Percentiles rank a stretch among this genome's conserved stretches.
Evolutionary conservation across 2,797 vertebrate genomes (phyloP).

Genomic region (Etheostoma nigrum): DNA sequence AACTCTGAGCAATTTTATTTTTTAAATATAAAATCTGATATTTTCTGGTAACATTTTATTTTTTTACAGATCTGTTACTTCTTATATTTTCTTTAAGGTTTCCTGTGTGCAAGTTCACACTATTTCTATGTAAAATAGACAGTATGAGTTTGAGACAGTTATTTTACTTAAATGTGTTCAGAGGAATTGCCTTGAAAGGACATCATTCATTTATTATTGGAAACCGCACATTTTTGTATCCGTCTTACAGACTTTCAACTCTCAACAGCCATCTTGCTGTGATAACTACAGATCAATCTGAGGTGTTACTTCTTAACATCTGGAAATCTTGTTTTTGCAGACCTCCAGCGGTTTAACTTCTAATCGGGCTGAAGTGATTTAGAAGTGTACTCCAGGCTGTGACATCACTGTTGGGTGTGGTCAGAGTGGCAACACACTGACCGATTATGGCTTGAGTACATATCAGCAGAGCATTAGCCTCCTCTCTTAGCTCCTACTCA

Average conservation of each 20-base stretch:
- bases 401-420: constrained; percentile 50
- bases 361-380: constrained; percentile 34
- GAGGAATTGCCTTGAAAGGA: not conserved
- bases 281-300: not conserved
- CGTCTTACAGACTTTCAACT: not conserved
- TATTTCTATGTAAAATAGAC: not conserved
- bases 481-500: not conserved
- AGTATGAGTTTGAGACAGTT: not conserved
- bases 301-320: not conserved
- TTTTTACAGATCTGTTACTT: not conserved
- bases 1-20: not conserved
- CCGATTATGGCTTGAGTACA: constrained; percentile 56
- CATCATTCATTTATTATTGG: not conserved
- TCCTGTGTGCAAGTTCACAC: not conserved
- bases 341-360: constrained; percentile 8
- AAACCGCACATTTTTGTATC: not conserved
- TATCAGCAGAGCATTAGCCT: constrained; percentile 27
- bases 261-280: not conserved
- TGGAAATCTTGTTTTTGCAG: not conserved
- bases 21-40: not conserved
- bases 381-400: not conserved
- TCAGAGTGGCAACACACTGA: constrained; percentile 45
- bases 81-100: not conserved
- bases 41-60: not conserved
- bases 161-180: not conserved